Percentiles rank a stretch among this genome's conserved stretches.
Evolutionary conservation across 2,888 invertebrate species (phyloP).

Genomic region (Emmelina monodactyla): DNA sequence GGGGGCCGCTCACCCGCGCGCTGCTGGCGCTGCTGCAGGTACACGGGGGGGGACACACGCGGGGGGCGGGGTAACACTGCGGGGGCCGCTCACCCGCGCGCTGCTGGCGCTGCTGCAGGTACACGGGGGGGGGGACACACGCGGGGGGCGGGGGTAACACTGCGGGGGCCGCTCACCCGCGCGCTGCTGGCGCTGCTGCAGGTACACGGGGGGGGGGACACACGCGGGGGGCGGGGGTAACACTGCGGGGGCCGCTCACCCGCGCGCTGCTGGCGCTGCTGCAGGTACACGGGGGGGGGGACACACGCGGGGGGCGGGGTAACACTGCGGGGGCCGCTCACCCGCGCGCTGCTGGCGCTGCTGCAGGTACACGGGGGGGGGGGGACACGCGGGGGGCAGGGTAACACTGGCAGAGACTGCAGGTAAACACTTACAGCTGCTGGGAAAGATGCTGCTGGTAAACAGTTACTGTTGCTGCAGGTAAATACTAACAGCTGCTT

Average conservation of each 20-base stretch:
- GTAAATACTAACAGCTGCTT: too few species aligned
- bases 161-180: slow-evolving; percentile 29
- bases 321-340: slow-evolving; percentile 42
- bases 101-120: slow-evolving; percentile 37
- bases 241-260: slow-evolving; percentile 40
- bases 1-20: slow-evolving; percentile 37
- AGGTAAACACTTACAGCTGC: too few species aligned
- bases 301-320: slow-evolving; percentile 51
- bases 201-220: too few species aligned
- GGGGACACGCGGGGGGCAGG: too few species aligned
- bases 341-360: slow-evolving; percentile 34
- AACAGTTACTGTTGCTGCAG: too few species aligned
- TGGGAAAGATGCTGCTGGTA: too few species aligned
- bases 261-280: slow-evolving; percentile 37
- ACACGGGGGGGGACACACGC: too few species aligned
- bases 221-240: slow-evolving; percentile 49
- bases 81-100: slow-evolving; percentile 30
- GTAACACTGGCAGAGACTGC: too few species aligned
- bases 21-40: slow-evolving; percentile 37
- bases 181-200: slow-evolving; percentile 38
- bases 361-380: too few species aligned
- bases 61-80: slow-evolving; percentile 41
- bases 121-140: too few species aligned
- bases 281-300: too few species aligned
- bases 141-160: slow-evolving; percentile 44